phyloP scores from a whole-genome alignment of 2,888 invertebrate genomes.

The Eupeodes latifasciatus region DNA sequence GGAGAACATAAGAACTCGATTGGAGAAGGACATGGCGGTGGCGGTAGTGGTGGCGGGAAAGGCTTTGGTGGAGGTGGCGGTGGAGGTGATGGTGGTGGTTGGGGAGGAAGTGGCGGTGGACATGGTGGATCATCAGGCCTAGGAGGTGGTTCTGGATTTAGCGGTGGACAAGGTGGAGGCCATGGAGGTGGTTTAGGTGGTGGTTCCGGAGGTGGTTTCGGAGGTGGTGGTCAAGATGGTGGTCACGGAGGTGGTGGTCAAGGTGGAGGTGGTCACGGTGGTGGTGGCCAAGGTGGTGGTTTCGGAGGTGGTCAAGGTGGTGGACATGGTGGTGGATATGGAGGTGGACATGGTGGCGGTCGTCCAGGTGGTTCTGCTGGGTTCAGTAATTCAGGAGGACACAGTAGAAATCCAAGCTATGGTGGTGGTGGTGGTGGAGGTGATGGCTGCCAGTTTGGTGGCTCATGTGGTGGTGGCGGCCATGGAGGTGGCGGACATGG shows the following conservation, averaged over 20 bases:
- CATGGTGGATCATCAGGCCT: constrained; percentile 5
- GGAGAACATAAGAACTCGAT: constrained; percentile 16
- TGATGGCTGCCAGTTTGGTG: constrained; percentile 5
- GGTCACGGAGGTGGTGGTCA: constrained; percentile 1
- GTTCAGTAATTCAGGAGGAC: constrained; percentile 6
- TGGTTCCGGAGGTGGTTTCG: not conserved
- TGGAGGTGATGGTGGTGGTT: constrained; percentile 15
- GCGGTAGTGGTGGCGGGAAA: not conserved
- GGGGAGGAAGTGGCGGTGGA: constrained; percentile 10
- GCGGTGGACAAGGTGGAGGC: constrained; percentile 27
- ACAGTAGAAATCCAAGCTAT: constrained; percentile 24
- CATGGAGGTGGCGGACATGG: constrained; percentile 23
- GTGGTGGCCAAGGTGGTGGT: not conserved
- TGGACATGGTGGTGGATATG: not conserved
- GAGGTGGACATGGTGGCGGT: not conserved
- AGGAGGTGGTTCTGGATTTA: constrained; percentile 14
- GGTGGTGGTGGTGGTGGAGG: constrained; percentile 4
- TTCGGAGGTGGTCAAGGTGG: not conserved
- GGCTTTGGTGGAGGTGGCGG: not conserved
- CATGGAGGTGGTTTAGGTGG: not conserved
- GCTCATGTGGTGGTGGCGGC: constrained; percentile 3
- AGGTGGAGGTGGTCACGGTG: constrained; percentile 15
- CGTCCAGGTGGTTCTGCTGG: constrained; percentile 1
- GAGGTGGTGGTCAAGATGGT: not conserved
- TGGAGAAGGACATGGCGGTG: constrained; percentile 4